Evolutionary conservation across 2,888 invertebrate genomes (phyloP).

Genomic region (Pyrrhia umbra): DNA sequence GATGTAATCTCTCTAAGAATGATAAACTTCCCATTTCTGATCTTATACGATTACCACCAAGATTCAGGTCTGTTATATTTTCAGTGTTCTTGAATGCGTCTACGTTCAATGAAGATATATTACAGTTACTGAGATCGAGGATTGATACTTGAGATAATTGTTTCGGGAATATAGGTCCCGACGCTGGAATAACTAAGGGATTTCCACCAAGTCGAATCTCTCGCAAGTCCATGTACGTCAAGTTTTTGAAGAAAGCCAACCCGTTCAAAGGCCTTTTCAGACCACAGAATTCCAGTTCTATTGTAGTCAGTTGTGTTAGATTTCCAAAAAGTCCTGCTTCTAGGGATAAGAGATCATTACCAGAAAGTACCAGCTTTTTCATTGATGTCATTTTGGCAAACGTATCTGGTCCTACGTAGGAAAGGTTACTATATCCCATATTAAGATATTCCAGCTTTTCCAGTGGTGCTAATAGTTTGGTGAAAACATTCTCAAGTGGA

Average conservation of each 20-base stretch:
- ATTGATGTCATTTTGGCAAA: slow-evolving; percentile 93
- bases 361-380: slow-evolving; percentile 92
- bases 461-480: slow-evolving; percentile 91
- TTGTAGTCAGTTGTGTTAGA: slow-evolving; percentile 91
- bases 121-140: slow-evolving; percentile 92
- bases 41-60: slow-evolving; percentile 90
- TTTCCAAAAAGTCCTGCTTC: slow-evolving; percentile 93
- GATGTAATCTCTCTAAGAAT: slow-evolving; percentile 89
- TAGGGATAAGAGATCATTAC: slow-evolving; percentile 91
- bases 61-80: slow-evolving; percentile 91
- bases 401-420: slow-evolving; percentile 91
- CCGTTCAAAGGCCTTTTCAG: slow-evolving; percentile 91
- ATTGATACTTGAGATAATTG: slow-evolving; percentile 91
- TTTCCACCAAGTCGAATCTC: slow-evolving; percentile 93
- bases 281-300: slow-evolving; percentile 93
- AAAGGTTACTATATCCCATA: slow-evolving; percentile 93
- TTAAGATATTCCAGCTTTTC: slow-evolving; percentile 92
- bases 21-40: slow-evolving; percentile 85
- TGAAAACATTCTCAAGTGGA: slow-evolving; percentile 92
- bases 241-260: slow-evolving; percentile 92
- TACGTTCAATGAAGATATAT: slow-evolving; percentile 90
- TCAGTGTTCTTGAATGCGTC: slow-evolving; percentile 91
- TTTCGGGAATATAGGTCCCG: slow-evolving; percentile 91
- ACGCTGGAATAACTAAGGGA: slow-evolving; percentile 90
- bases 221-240: slow-evolving; percentile 91